Conservation (phyloP, 2,797 vertebrate genomes). For the Melanotaenia nigrans region DNA sequence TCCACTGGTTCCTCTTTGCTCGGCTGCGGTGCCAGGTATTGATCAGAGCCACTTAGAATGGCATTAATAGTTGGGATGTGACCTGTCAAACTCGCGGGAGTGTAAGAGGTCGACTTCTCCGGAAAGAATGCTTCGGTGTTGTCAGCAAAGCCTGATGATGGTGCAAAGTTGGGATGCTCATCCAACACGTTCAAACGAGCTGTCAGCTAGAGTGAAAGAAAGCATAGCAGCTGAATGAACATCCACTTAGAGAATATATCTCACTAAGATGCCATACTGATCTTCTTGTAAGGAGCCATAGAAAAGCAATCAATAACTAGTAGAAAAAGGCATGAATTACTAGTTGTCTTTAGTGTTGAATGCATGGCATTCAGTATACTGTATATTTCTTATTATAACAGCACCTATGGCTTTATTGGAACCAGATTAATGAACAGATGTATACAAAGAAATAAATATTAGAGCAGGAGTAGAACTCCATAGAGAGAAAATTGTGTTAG, state of each 20-base stretch:
- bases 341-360: constrained; percentile 45
- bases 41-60: constrained; percentile 63
- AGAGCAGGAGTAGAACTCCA: too few relatives aligned
- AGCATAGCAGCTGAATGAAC: constrained; percentile 54
- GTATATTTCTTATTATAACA: constrained; percentile 45
- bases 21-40: constrained; percentile 51
- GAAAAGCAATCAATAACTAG: constrained; percentile 66
- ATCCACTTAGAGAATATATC: constrained; percentile 60
- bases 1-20: constrained; percentile 51
- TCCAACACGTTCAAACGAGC: constrained; percentile 76
- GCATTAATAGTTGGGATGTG: constrained; percentile 57
- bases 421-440: neutral
- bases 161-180: constrained; percentile 64
- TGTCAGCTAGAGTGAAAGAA: constrained; percentile 76
- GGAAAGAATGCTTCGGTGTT: constrained; percentile 61
- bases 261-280: constrained; percentile 46
- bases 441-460: too few relatives aligned
- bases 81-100: constrained; percentile 61
- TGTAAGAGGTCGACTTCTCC: constrained; percentile 57
- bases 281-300: constrained; percentile 67
- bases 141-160: constrained; percentile 51
- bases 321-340: constrained; percentile 39
- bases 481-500: too few relatives aligned
- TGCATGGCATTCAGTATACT: constrained; percentile 33
- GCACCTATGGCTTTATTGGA: constrained; percentile 50